Base-by-base conservation (phyloP, 2,888 invertebrate species). In the Syrista parreyssii region DNA sequence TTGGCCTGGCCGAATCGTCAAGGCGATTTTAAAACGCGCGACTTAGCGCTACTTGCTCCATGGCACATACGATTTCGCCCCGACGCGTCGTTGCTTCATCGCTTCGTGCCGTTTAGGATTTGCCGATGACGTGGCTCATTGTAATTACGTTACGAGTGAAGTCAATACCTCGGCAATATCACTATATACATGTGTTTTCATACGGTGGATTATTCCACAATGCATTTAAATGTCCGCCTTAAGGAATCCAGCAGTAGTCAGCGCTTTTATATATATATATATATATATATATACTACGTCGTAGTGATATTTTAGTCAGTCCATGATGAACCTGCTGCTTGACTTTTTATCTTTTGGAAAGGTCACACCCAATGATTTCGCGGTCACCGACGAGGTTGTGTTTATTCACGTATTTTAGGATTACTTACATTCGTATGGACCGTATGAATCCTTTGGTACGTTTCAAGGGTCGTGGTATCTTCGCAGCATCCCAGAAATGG, bases 121-220 rank as follows among this genome's bases (percentile, higher is more conserved):
- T 74, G 40, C 40, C 80, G 83, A 82, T 86, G 82, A 85, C 84
- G 83, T 82, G 82, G 79, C 76, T 81, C 78, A 82, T 84, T 84
- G 82, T 82, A 85, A 84, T 84, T 84, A 84, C 68, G 32, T 68
- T 34, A 30, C 31, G 11, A 68, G 30, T 34, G 55, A 55, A 55
- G 23, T 55, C 55, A 55, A 55, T 55, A 55, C 55, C 15, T 23
- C 23, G 55, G 23, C 9, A 55, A 35, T 35, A 35, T 35, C 12
- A 36, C n/a, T 40, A 36, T 36, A 40, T 40, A 40, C 0, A 12
- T 36, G 3, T 55, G 23, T 55, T 55, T 55, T 23, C 55, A 23
- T 55, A 55, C 23, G 9, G 55, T 55, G 71, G 3, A 71, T 71
- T 33, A 71, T 71, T 71, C 32, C 71, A 30, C 23, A 32, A n/a